phyloP scores from a whole-genome alignment of 64 coral and sea anemone species.

The Cladopsammia gracilis region DNA sequence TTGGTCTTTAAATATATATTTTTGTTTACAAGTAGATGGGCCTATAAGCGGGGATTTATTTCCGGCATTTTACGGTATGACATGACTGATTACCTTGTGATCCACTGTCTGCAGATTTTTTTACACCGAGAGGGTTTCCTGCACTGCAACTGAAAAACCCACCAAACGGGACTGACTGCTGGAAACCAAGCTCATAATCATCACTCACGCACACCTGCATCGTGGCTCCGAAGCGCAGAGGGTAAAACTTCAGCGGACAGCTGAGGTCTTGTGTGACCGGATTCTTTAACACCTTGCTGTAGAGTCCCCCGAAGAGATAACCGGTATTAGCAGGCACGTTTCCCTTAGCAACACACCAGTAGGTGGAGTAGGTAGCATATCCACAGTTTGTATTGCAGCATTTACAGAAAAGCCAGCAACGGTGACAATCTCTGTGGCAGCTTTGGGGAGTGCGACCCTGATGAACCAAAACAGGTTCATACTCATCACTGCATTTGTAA shows the following conservation, averaged over 20 bases:
- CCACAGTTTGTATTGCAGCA: conserved; percentile 80
- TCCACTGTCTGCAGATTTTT: neutral
- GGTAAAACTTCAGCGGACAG: conserved; percentile 90
- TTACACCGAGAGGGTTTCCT: conserved; percentile 69
- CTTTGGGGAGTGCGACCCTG: conserved; percentile 74
- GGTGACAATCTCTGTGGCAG: conserved; percentile 77
- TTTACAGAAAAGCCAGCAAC: conserved; percentile 75
- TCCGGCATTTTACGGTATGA: neutral
- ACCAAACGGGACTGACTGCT: conserved; percentile 78
- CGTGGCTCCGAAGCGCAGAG: conserved; percentile 78
- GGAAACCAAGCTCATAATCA: conserved; percentile 83
- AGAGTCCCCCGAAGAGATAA: conserved; percentile 91
- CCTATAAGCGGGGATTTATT: no score
- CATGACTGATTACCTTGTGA: neutral
- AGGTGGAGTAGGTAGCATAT: conserved; percentile 54
- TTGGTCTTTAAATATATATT: no score
- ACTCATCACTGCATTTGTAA: conserved; percentile 79
- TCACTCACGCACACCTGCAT: conserved; percentile 96
- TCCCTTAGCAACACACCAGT: conserved; percentile 87
- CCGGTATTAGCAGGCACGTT: conserved; percentile 62
- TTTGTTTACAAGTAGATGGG: no score
- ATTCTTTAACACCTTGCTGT: conserved; percentile 59
- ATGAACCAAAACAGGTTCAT: conserved; percentile 81
- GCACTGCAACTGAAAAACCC: conserved; percentile 91
- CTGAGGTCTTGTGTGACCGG: conserved; percentile 62